Conservation (phyloP, 2,888 invertebrate species). For the Sarcophaga variegata region DNA sequence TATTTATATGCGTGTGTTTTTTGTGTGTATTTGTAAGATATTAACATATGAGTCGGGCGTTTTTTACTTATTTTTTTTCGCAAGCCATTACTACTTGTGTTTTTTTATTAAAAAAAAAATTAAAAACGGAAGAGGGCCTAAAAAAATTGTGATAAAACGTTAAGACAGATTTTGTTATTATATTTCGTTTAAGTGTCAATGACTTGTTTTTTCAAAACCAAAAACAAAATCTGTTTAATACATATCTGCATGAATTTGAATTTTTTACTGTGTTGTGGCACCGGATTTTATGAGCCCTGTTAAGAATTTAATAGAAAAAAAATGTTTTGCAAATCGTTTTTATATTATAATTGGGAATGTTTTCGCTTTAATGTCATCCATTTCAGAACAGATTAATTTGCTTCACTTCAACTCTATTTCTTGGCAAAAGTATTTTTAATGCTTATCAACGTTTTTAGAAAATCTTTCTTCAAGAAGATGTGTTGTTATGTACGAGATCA, state of each 20-base stretch:
- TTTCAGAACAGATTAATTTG: no score
- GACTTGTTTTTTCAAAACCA: conserved; percentile 21
- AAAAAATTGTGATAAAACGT: conserved; percentile 40
- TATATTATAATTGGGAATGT: no score
- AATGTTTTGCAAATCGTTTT: no score
- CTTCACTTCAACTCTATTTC: no score
- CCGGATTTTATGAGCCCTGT: no score
- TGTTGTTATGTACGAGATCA: no score
- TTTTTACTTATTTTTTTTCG: conserved; percentile 6
- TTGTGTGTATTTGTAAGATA: not conserved
- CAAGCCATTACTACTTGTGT: conserved; percentile 17
- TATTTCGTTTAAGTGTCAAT: conserved; percentile 44
- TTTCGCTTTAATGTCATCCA: no score
- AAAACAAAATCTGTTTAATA: conserved; percentile 7
- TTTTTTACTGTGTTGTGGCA: no score
- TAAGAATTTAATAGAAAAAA: no score
- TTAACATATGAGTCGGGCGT: conserved; percentile 30
- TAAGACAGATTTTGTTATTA: conserved; percentile 36
- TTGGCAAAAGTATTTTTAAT: no score
- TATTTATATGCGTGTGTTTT: not conserved
- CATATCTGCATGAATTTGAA: not conserved
- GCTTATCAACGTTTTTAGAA: no score
- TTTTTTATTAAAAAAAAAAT: conserved; percentile 1
- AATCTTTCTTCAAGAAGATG: no score
- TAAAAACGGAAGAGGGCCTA: conserved; percentile 26